phyloP scores from a whole-genome alignment of 2,113 vertebrate genomes.

The Microtus ochrogaster region DNA sequence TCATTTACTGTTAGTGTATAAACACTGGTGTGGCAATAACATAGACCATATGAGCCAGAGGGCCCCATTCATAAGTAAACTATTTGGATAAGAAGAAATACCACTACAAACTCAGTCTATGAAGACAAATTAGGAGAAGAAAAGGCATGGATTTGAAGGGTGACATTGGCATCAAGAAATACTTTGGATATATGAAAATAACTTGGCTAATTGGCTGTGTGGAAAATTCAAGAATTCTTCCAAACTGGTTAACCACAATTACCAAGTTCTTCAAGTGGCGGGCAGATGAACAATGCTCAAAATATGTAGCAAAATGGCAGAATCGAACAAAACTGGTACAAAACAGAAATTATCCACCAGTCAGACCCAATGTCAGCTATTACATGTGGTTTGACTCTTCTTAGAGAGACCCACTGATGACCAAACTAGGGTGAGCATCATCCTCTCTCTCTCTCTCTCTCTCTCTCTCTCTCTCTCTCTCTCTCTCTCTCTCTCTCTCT shows the following conservation, averaged over 20 bases:
- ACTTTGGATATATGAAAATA: not conserved
- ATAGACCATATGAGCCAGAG: slow-evolving; percentile 52
- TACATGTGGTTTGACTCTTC: not conserved
- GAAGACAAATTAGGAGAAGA: not conserved
- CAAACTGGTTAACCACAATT: not conserved
- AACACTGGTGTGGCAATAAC: slow-evolving; percentile 44
- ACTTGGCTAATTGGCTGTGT: not conserved
- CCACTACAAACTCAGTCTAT: not conserved
- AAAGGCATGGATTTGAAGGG: not conserved
- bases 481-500: too few species aligned
- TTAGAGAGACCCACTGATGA: not conserved
- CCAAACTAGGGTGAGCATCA: not conserved
- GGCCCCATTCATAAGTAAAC: slow-evolving; percentile 47
- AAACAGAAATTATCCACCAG: not conserved
- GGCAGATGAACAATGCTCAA: not conserved
- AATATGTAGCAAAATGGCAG: not conserved
- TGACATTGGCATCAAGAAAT: not conserved
- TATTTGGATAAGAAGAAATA: slow-evolving; percentile 55
- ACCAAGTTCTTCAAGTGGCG: not conserved
- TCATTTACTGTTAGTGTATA: slow-evolving; percentile 24
- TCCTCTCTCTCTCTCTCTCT: not conserved
- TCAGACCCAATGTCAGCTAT: not conserved
- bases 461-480: too few species aligned
- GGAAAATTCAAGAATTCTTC: slow-evolving; percentile 51
- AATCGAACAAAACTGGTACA: not conserved